A percentile compares a stretch with the other conserved stretches of the same genome.
Conservation (phyloP, 2,113 vertebrate genomes). For the Coryphaenoides rupestris region DNA sequence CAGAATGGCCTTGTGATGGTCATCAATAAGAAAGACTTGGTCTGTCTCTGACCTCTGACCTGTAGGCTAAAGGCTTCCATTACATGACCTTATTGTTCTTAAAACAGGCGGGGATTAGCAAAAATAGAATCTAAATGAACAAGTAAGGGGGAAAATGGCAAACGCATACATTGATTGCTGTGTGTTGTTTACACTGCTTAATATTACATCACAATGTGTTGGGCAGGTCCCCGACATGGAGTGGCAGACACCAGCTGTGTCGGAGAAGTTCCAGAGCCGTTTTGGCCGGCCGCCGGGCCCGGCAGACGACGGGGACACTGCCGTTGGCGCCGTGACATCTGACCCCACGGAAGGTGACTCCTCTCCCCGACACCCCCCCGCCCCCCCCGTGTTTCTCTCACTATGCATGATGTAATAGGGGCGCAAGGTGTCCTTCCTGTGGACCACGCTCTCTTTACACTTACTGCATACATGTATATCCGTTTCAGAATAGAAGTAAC, state of each 20-base stretch:
- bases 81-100: too few species aligned
- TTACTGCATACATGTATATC: not conserved
- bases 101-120: too few species aligned
- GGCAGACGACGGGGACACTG: slow-evolving; percentile 76
- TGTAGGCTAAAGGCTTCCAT: too few species aligned
- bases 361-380: slow-evolving; percentile 19
- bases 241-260: slow-evolving; percentile 84
- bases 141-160: slow-evolving; percentile 2
- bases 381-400: slow-evolving; percentile 16
- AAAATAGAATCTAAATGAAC: not conserved
- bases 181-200: slow-evolving; percentile 20
- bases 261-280: slow-evolving; percentile 77
- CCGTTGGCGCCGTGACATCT: slow-evolving; percentile 79
- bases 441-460: not conserved
- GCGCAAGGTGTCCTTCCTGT: slow-evolving; percentile 3
- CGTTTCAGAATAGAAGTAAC: not conserved
- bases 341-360: slow-evolving; percentile 84
- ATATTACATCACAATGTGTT: slow-evolving; percentile 25
- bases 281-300: slow-evolving; percentile 74
- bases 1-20: too few species aligned
- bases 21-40: too few species aligned
- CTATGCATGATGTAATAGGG: slow-evolving; percentile 18
- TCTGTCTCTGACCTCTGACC: too few species aligned
- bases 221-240: slow-evolving; percentile 71
- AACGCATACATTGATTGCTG: not conserved